These are phyloP conservation scores for Bovichtus variegatus DNA, from an alignment of 2,797 vertebrate genomes.

Conservation along the genomic window DNA sequence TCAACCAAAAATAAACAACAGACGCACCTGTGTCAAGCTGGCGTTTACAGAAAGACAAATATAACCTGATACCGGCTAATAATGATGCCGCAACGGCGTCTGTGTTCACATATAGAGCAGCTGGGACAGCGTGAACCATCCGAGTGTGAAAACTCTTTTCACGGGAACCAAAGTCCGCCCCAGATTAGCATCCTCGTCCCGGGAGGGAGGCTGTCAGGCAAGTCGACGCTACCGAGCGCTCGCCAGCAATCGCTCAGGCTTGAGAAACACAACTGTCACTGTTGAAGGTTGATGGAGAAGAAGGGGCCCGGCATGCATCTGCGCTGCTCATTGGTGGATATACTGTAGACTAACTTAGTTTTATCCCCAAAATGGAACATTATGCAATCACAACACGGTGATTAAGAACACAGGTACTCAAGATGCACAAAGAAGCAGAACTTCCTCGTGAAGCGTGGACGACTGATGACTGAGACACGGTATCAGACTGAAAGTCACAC, in stretches of 20 bases:
- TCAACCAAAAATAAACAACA: slow-evolving; percentile 60
- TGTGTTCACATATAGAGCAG: slow-evolving; percentile 62
- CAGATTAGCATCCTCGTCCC: slow-evolving; percentile 58
- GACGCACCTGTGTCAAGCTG: slow-evolving; percentile 53
- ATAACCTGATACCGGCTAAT: slow-evolving; percentile 48
- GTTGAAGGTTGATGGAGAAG: slow-evolving; percentile 40
- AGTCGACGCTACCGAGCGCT: slow-evolving; percentile 47
- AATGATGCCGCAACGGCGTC: slow-evolving; percentile 67
- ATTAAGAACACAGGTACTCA: not conserved
- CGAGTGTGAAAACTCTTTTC: slow-evolving; percentile 64
- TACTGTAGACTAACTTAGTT: slow-evolving; percentile 10
- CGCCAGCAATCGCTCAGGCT: slow-evolving; percentile 67
- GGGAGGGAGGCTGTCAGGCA: slow-evolving; percentile 61
- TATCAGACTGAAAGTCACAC: slow-evolving; percentile 1
- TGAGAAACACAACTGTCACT: slow-evolving; percentile 78
- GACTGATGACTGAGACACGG: not conserved
- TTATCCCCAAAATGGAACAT: slow-evolving; percentile 37
- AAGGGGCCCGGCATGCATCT: slow-evolving; percentile 33
- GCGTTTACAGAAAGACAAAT: slow-evolving; percentile 53
- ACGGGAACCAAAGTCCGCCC: slow-evolving; percentile 59
- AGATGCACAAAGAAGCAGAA: not conserved
- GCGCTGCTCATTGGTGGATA: slow-evolving; percentile 41
- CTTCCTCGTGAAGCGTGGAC: not conserved
- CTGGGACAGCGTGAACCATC: slow-evolving; percentile 66
- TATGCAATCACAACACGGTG: not conserved